phyloP scores from a whole-genome alignment of 1,140 invertebrate genomes.

The Pseudachorutes palmiensis region DNA sequence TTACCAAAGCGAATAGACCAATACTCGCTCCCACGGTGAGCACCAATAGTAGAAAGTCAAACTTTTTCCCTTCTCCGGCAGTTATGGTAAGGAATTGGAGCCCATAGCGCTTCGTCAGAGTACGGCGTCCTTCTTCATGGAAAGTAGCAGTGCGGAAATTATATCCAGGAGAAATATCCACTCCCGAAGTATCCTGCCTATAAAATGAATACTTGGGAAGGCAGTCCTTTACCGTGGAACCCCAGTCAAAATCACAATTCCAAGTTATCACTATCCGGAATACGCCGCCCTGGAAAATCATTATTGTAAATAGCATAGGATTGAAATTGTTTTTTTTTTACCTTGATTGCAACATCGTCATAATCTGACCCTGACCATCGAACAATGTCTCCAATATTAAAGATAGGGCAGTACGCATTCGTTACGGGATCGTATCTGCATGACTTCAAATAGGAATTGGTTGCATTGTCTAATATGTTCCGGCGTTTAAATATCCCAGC shows the following conservation, averaged over 20 bases:
- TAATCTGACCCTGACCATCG: constrained; percentile 41
- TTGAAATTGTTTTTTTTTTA: constrained; percentile 20
- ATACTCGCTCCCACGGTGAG: constrained; percentile 50
- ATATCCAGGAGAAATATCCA: constrained; percentile 42
- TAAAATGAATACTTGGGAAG: constrained; percentile 47
- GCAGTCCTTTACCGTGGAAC: constrained; percentile 41
- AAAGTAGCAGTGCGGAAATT: constrained; percentile 41
- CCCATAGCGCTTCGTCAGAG: constrained; percentile 49
- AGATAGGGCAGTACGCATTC: constrained; percentile 47
- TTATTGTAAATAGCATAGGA: constrained; percentile 17
- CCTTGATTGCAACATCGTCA: constrained; percentile 40
- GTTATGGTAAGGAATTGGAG: constrained; percentile 49
- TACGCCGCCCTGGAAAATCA: constrained; percentile 44
- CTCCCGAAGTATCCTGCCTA: constrained; percentile 43
- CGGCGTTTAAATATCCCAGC: constrained; percentile 36
- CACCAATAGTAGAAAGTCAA: constrained; percentile 46
- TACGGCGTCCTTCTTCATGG: constrained; percentile 34
- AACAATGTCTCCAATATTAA: constrained; percentile 45
- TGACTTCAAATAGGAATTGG: constrained; percentile 40
- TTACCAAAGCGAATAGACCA: constrained; percentile 48
- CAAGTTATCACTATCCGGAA: constrained; percentile 48
- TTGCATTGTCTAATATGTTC: constrained; percentile 45
- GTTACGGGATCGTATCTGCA: constrained; percentile 42
- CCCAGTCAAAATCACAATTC: constrained; percentile 50
- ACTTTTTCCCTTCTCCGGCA: constrained; percentile 47